Evolutionary conservation across 2,888 invertebrate genomes (phyloP).

Genomic region (Cephus runcator): DNA sequence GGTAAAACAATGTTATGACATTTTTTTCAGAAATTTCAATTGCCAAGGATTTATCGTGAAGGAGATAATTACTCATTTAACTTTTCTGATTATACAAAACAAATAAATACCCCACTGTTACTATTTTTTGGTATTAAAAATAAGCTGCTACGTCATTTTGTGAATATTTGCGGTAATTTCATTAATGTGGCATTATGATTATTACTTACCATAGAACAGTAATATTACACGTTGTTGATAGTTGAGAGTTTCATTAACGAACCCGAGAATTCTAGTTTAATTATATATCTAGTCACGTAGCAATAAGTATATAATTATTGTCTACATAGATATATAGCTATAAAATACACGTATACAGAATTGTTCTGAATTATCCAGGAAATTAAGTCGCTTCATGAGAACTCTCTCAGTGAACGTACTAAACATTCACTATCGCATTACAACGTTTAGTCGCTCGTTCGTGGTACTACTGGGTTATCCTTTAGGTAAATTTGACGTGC

Average conservation of each 20-base stretch:
- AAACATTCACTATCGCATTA: not conserved
- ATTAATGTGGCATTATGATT: too few species aligned
- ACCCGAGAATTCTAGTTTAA: not conserved
- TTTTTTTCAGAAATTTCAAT: not conserved
- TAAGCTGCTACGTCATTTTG: too few species aligned
- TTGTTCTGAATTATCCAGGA: not conserved
- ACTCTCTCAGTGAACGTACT: not conserved
- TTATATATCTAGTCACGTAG: not conserved
- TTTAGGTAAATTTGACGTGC: not conserved
- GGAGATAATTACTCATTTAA: not conserved
- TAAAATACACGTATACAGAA: not conserved
- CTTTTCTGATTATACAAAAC: not conserved
- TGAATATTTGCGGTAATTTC: too few species aligned
- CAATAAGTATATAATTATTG: not conserved
- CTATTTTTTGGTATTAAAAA: too few species aligned
- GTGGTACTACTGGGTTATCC: not conserved
- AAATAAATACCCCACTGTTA: too few species aligned
- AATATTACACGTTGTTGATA: not conserved
- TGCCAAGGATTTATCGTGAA: not conserved
- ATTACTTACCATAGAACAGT: not conserved
- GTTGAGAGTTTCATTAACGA: not conserved
- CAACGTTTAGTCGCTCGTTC: not conserved
- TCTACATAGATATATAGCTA: not conserved
- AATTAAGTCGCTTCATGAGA: not conserved
- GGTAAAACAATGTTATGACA: not conserved